Percentiles rank a stretch among this genome's conserved stretches.
Evolutionary conservation across 2,797 vertebrate species (phyloP).

Genomic region (Acomys russatus): DNA sequence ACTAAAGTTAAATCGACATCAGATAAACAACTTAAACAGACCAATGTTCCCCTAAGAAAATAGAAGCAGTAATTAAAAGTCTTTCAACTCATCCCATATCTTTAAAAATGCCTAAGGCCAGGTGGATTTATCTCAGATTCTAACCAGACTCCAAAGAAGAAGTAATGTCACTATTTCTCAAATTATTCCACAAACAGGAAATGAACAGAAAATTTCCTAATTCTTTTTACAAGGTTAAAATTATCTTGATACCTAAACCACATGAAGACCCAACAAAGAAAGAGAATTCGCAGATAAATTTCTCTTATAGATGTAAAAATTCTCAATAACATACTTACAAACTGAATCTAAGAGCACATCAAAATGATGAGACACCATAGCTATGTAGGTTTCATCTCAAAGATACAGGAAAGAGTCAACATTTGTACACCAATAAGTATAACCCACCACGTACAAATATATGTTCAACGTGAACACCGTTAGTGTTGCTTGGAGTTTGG

Average conservation of each 20-base stretch:
- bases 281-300: background rate
- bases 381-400: background rate
- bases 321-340: background rate
- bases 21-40: background rate
- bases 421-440: background rate
- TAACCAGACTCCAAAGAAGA: background rate
- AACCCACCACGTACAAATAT: background rate
- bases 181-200: background rate
- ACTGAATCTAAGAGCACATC: background rate
- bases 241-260: background rate
- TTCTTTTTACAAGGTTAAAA: background rate
- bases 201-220: background rate
- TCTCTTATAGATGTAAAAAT: background rate
- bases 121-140: background rate
- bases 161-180: background rate
- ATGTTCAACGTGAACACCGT: background rate
- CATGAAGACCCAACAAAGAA: background rate
- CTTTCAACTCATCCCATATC: background rate
- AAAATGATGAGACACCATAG: background rate
- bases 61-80: background rate
- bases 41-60: background rate
- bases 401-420: background rate
- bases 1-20: background rate
- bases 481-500: background rate
- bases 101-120: background rate